Conservation (phyloP, 2,888 invertebrate genomes). For the Cheiracanthium punctorium region DNA sequence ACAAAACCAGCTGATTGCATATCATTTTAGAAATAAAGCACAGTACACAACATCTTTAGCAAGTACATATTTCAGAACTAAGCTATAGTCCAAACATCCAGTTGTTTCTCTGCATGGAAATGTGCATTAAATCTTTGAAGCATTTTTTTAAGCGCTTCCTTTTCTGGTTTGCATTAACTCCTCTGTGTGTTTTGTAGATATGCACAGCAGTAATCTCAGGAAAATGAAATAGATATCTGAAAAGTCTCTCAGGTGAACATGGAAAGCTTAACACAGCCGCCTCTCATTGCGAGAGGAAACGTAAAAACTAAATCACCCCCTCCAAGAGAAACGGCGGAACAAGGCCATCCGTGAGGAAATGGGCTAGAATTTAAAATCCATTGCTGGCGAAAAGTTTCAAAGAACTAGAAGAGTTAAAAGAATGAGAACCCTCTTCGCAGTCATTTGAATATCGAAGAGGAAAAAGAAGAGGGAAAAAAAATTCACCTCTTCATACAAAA, state of each 20-base stretch:
- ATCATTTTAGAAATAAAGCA: too few species aligned
- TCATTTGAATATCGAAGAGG: constrained; percentile 25
- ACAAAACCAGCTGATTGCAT: too few species aligned
- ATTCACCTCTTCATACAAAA: constrained; percentile 21
- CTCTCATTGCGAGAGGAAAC: neutral
- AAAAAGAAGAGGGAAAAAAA: neutral
- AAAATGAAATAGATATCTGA: neutral
- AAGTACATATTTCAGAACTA: too few species aligned
- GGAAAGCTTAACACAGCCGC: neutral
- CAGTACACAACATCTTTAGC: too few species aligned
- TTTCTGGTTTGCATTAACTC: too few species aligned
- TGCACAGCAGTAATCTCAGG: neutral
- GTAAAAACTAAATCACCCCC: neutral
- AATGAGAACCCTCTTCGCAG: neutral
- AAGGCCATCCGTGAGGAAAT: neutral
- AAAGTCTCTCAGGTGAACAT: neutral
- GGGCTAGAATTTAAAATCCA: constrained; percentile 33
- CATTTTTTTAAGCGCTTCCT: too few species aligned
- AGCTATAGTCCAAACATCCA: too few species aligned
- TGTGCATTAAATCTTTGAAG: too few species aligned
- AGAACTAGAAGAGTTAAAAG: neutral
- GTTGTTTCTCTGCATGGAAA: too few species aligned
- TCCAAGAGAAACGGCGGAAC: neutral
- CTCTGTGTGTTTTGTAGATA: too few species aligned
- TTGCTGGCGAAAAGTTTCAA: constrained; percentile 16